Percentiles rank a stretch among this genome's conserved stretches.
Conservation (phyloP, 1,140 invertebrate genomes). For the Caenorhabditis tropicalis region DNA sequence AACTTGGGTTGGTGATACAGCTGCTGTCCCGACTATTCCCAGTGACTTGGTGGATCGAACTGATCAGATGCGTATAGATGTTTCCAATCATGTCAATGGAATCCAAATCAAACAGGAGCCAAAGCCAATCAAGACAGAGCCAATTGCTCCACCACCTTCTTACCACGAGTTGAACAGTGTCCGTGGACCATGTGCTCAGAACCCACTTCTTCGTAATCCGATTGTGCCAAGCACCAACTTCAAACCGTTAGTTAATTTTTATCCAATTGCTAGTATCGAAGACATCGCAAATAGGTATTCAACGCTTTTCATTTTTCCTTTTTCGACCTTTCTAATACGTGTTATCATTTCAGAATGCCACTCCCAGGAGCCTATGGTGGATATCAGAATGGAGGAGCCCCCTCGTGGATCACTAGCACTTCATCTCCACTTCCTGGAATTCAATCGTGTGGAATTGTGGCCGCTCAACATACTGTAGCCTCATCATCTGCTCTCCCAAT, state of each 20-base stretch:
- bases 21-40: constrained; percentile 42
- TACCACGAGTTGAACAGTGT: constrained; percentile 68
- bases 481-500: constrained; percentile 55
- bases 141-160: constrained; percentile 60
- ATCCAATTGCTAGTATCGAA: constrained; percentile 9
- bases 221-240: constrained; percentile 44
- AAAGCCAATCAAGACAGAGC: constrained; percentile 54
- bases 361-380: neutral
- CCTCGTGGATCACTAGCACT: neutral
- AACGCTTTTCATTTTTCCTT: neutral
- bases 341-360: constrained; percentile 27
- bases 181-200: constrained; percentile 60
- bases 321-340: neutral
- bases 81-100: neutral
- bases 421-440: constrained; percentile 1
- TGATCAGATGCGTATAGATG: constrained; percentile 60
- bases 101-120: constrained; percentile 48
- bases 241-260: constrained; percentile 30
- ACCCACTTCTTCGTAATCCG: constrained; percentile 62
- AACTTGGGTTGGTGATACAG: constrained; percentile 59
- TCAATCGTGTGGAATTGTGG: constrained; percentile 25
- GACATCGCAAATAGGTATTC: neutral
- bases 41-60: constrained; percentile 64
- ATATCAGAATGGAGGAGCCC: neutral
- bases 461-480: constrained; percentile 36